Base-by-base conservation (phyloP, 1,140 invertebrate genomes). In the Drosophila quadrilineata region DNA sequence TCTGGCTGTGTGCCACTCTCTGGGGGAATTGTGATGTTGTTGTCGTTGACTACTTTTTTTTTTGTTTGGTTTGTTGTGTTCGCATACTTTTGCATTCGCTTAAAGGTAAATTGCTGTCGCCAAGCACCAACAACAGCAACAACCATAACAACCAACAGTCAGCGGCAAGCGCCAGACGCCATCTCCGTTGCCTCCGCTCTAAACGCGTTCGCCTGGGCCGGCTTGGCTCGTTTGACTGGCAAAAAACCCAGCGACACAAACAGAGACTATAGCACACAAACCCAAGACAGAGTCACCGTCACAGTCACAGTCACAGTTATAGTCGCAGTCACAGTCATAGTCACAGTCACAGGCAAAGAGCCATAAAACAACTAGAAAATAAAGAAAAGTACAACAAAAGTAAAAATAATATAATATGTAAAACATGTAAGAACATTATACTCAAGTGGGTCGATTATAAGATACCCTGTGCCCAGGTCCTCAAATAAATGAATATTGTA, bases 61-160 rank as follows among this genome's bases (percentile, higher is more conserved):
- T n/a, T n/a, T n/a, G n/a, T n/a, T n/a, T n/a, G n/a, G n/a, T n/a
- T n/a, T n/a, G n/a, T n/a, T n/a, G n/a, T n/a, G n/a, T n/a, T 43
- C 67, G 71, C 71, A 75, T 82, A 75, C 77, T 65, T 80, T 82
- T 75, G 76, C 76, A 80, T 80, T 80, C 68, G 71, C 71, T 80
- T 85, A 77, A 84, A 82, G 77, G 77, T 82, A 82, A 82, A 82
- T 82, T 82, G 77, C 70, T 82, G 77, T 84, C 77, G 77, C 77
- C 77, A 82, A 82, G 76, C 69, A 60, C 50, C 73, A 77, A 16
- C n/a, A n/a, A n/a, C n/a, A n/a, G n/a, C n/a, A n/a, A n/a, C n/a
- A n/a, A n/a, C n/a, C n/a, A n/a, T n/a, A n/a, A n/a, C n/a, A n/a
- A n/a, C n/a, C n/a, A n/a, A n/a, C n/a, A n/a, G n/a, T n/a, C n/a